A percentile compares a stretch with the other conserved stretches of the same genome.
These are phyloP conservation scores for Sprattus sprattus DNA, from an alignment of 2,113 vertebrate genomes.

Conservation along the genomic window DNA sequence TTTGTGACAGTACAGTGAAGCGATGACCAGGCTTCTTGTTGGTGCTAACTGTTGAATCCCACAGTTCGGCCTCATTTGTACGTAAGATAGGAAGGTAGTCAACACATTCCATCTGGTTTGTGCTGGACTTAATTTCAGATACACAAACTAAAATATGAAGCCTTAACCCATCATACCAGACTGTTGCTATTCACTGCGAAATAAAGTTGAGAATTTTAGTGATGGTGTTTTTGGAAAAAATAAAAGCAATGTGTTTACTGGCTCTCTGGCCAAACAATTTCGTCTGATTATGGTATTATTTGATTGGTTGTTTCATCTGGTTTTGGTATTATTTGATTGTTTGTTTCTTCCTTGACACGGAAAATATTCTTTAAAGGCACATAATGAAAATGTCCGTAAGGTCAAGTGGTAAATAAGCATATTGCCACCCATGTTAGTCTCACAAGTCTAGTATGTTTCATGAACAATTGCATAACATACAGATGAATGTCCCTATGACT, in stretches of 20 bases:
- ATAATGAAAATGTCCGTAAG: background rate
- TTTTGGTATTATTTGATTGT: slow-evolving; percentile 25
- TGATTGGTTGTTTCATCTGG: slow-evolving; percentile 32
- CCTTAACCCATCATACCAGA: slow-evolving; percentile 72
- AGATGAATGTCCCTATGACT: background rate
- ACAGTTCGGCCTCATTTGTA: slow-evolving; percentile 51
- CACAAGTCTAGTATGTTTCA: too few species aligned
- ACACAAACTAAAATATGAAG: slow-evolving; percentile 62
- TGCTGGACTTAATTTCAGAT: slow-evolving; percentile 63
- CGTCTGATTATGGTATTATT: slow-evolving; percentile 4
- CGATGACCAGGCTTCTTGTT: slow-evolving; percentile 45
- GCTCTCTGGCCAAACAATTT: slow-evolving; percentile 42
- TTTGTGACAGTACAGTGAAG: slow-evolving; percentile 36
- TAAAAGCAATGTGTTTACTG: slow-evolving; percentile 74
- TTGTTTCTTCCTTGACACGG: slow-evolving; percentile 12
- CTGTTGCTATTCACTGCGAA: slow-evolving; percentile 67
- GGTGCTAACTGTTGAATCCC: slow-evolving; percentile 66
- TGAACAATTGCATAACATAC: background rate
- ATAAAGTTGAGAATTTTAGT: slow-evolving; percentile 54
- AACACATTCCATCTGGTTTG: slow-evolving; percentile 49
- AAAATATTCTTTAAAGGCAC: slow-evolving; percentile 15
- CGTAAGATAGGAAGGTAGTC: slow-evolving; percentile 34
- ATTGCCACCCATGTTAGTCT: too few species aligned
- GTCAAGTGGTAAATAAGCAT: too few species aligned
- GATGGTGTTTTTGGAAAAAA: slow-evolving; percentile 64